Conservation (phyloP, 2,888 invertebrate genomes). For the Epicampocera succincta region DNA sequence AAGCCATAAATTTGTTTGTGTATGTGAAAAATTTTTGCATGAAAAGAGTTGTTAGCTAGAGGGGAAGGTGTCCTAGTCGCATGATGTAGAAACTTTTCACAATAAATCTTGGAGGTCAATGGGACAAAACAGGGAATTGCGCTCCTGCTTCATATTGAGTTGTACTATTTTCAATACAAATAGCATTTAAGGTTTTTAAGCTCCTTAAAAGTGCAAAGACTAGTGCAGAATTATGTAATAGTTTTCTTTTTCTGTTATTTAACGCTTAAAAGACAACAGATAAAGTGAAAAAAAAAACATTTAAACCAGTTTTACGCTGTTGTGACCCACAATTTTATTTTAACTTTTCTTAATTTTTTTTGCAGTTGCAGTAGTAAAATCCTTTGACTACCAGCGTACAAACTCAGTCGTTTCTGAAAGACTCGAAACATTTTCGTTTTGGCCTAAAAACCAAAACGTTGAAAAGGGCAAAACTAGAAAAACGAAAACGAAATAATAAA, state of each 20-base stretch:
- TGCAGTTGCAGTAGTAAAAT: background rate
- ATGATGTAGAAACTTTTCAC: background rate
- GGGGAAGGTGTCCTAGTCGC: background rate
- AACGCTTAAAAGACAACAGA: background rate
- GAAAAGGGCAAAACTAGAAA: background rate
- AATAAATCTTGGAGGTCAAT: too few species aligned
- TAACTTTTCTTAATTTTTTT: constrained; percentile 6
- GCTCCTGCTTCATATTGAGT: too few species aligned
- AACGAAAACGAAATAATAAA: constrained; percentile 4
- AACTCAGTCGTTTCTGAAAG: background rate
- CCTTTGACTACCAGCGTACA: background rate
- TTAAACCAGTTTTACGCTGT: constrained; percentile 50
- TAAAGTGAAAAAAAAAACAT: constrained; percentile 5
- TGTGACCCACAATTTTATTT: constrained; percentile 46
- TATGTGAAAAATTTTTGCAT: constrained; percentile 1
- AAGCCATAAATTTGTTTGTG: background rate
- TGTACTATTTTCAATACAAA: too few species aligned
- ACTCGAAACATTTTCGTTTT: constrained; percentile 20
- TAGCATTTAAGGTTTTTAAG: too few species aligned
- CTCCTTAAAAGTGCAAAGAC: constrained; percentile 6
- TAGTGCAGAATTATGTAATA: constrained; percentile 16
- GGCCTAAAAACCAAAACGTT: constrained; percentile 34
- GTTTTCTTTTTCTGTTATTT: background rate
- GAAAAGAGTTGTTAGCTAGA: constrained; percentile 28
- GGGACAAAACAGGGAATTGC: too few species aligned